phyloP scores from a whole-genome alignment of 1,140 invertebrate genomes.

The Drosophila setifemur region DNA sequence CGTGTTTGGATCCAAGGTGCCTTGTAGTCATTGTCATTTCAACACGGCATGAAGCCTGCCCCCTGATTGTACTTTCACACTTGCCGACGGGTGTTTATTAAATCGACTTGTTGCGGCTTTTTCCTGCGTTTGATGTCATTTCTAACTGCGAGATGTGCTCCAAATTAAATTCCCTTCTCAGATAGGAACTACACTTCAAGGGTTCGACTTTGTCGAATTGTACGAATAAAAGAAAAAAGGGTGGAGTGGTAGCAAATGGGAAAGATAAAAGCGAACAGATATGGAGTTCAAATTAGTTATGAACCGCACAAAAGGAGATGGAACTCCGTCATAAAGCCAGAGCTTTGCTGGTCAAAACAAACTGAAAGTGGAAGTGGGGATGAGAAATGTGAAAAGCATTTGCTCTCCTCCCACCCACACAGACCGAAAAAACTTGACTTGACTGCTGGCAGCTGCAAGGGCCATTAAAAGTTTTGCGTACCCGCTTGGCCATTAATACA shows the following conservation, averaged over 20 bases:
- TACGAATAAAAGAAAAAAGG: slow-evolving; percentile 17
- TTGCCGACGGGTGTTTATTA: slow-evolving; percentile 52
- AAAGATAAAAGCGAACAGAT: slow-evolving; percentile 53
- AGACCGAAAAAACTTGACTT: slow-evolving; percentile 46
- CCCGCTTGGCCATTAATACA: slow-evolving; percentile 60
- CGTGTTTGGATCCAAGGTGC: slow-evolving; percentile 64
- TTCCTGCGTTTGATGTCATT: slow-evolving; percentile 40
- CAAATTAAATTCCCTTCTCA: slow-evolving; percentile 57
- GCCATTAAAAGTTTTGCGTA: slow-evolving; percentile 74
- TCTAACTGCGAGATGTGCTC: slow-evolving; percentile 56
- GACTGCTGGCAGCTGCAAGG: slow-evolving; percentile 69
- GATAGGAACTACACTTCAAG: slow-evolving; percentile 6
- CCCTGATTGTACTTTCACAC: background rate
- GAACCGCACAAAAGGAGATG: slow-evolving; percentile 57
- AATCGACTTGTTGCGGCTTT: slow-evolving; percentile 67
- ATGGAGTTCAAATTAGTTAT: slow-evolving; percentile 80
- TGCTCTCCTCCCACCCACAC: slow-evolving; percentile 2
- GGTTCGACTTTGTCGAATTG: slow-evolving; percentile 2
- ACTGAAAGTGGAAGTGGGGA: slow-evolving; percentile 14
- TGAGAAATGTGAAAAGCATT: slow-evolving; percentile 45
- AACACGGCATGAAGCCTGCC: background rate
- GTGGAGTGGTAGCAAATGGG: slow-evolving; percentile 35
- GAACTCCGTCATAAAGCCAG: slow-evolving; percentile 35
- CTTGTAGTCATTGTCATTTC: slow-evolving; percentile 44
- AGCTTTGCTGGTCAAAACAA: slow-evolving; percentile 50